Conservation (phyloP, 2,797 vertebrate genomes). For the Helarctos malayanus region DNA sequence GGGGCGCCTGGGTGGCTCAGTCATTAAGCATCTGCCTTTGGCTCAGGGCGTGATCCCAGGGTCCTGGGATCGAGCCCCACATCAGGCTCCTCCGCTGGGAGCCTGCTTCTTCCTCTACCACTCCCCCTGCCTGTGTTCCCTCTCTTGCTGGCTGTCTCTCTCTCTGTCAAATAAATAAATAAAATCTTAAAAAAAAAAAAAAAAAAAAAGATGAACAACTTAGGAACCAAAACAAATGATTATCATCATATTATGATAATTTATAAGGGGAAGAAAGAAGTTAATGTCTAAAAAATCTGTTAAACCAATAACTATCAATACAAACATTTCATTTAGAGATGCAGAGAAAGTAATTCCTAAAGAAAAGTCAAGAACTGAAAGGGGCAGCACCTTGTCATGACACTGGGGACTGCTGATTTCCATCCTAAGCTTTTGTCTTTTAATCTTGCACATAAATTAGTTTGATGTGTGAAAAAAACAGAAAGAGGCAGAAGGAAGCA, state of each 20-base stretch:
- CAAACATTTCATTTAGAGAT: constrained; percentile 15
- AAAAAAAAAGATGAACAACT: not conserved
- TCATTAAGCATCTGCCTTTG: too few relatives aligned
- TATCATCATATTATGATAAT: not conserved
- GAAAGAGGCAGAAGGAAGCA: not conserved
- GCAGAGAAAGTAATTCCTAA: not conserved
- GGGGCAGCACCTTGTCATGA: not conserved
- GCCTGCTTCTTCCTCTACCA: too few relatives aligned
- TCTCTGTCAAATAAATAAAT: too few relatives aligned
- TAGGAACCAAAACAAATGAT: not conserved
- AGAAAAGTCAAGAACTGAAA: not conserved
- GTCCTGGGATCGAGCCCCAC: too few relatives aligned
- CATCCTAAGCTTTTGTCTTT: not conserved
- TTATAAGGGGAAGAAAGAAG: not conserved
- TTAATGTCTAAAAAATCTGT: not conserved
- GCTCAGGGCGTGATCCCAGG: too few relatives aligned
- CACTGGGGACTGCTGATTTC: not conserved
- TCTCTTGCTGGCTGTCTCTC: too few relatives aligned
- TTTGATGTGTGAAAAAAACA: not conserved
- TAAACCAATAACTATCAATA: not conserved
- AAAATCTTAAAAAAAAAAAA: too few relatives aligned
- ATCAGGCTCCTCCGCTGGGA: too few relatives aligned
- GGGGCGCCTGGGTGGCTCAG: too few relatives aligned
- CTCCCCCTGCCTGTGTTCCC: too few relatives aligned
- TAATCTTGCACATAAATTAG: not conserved